These are phyloP conservation scores for Ophion obscuratus DNA, from an alignment of 2,888 invertebrate species.

Conservation along the genomic window DNA sequence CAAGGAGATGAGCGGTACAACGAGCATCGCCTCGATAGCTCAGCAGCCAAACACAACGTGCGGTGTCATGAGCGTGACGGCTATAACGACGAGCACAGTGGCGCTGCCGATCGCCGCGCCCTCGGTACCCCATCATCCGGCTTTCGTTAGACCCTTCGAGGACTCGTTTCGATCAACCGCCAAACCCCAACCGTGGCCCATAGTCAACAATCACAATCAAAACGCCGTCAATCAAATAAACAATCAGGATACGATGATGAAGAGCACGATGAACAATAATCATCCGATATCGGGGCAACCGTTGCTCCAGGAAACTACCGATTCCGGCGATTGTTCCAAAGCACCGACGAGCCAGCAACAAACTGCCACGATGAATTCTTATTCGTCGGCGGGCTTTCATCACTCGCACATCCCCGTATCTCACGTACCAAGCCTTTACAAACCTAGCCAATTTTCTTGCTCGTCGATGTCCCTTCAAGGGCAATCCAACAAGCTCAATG, in stretches of 20 bases:
- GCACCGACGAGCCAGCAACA: constrained; percentile 68
- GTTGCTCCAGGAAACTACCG: constrained; percentile 38
- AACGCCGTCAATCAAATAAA: constrained; percentile 76
- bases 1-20: constrained; percentile 68
- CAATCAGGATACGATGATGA: constrained; percentile 74
- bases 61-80: constrained; percentile 56
- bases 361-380: constrained; percentile 70
- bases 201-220: constrained; percentile 77
- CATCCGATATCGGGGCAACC: constrained; percentile 64
- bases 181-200: constrained; percentile 76
- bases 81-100: constrained; percentile 55
- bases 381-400: constrained; percentile 76
- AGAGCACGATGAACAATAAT: constrained; percentile 65
- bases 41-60: constrained; percentile 49
- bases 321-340: constrained; percentile 56
- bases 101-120: constrained; percentile 17
- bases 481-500: constrained; percentile 63
- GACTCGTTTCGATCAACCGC: constrained; percentile 80
- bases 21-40: constrained; percentile 22
- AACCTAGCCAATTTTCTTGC: constrained; percentile 76
- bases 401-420: constrained; percentile 78
- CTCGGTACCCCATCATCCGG: constrained; percentile 71
- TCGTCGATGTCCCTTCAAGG: constrained; percentile 70
- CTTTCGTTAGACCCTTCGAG: constrained; percentile 83
- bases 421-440: constrained; percentile 77